Percentiles rank a stretch among this genome's conserved stretches.
phyloP scores from a whole-genome alignment of 30 jellyfish, hydroid and myxozoan genomes.

The Mastigias papua region DNA sequence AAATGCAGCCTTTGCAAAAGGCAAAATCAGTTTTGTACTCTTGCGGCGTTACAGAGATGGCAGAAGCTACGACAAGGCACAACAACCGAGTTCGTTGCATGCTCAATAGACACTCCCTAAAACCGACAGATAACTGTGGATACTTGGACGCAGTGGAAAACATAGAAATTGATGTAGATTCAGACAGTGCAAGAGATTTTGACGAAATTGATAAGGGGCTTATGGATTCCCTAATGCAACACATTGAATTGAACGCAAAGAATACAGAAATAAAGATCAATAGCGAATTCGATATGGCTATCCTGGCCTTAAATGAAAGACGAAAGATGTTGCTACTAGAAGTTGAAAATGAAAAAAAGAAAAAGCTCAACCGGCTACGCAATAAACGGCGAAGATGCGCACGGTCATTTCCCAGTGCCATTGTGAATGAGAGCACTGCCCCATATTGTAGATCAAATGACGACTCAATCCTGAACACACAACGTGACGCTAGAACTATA shows the following conservation, averaged over 20 bases:
- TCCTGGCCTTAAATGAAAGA: slow-evolving; percentile 49
- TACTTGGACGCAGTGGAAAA: slow-evolving; percentile 47
- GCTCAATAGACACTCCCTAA: slow-evolving; percentile 31
- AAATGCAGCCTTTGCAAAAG: slow-evolving; percentile 66
- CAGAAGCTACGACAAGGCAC: background rate
- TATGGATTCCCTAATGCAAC: slow-evolving; percentile 69
- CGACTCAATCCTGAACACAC: slow-evolving; percentile 58
- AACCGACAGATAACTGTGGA: slow-evolving; percentile 1
- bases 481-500: slow-evolving; percentile 68
- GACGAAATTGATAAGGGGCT: slow-evolving; percentile 57
- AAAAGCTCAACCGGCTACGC: slow-evolving; percentile 65
- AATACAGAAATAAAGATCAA: slow-evolving; percentile 12
- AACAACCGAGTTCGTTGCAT: slow-evolving; percentile 32
- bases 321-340: slow-evolving; percentile 49
- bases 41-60: background rate
- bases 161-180: slow-evolving; percentile 47
- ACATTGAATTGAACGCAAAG: slow-evolving; percentile 54
- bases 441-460: slow-evolving; percentile 42
- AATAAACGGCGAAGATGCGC: slow-evolving; percentile 56
- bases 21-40: slow-evolving; percentile 1
- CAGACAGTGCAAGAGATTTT: background rate
- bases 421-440: slow-evolving; percentile 2
- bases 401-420: slow-evolving; percentile 46
- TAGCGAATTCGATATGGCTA: slow-evolving; percentile 49
- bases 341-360: slow-evolving; percentile 51